Base-by-base conservation (phyloP, 2,888 invertebrate species). In the Muschampia plurimacula region DNA sequence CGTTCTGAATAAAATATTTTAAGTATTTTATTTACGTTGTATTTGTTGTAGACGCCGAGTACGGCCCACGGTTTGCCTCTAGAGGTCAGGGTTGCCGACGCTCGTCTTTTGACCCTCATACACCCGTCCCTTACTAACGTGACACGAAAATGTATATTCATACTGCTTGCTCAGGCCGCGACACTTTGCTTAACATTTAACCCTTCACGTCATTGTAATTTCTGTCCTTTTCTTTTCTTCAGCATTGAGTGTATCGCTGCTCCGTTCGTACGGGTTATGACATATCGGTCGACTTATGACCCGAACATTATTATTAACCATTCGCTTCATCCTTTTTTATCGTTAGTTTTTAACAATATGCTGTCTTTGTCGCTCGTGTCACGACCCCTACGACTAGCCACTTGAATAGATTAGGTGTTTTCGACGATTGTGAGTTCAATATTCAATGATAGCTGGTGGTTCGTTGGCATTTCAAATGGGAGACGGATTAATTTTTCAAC, bases 361-460 rank as follows among this genome's bases (percentile, higher is more conserved):
- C 76, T 81, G 82, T 92, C 91, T 85, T 86, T 85, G 81, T 93
- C 88, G 76, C 82, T 79, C 85, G 80, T 89, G 92, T 91, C 91
- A 79, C 89, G 93, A 93, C 93, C 93, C 90, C 81, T 87, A 83
- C 86, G 86, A 85, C 92, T 93, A 92, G 91, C 90, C 89, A 90
- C 89, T 90, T 91, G 92, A 94, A 93, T 94, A 93, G 93, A 94
- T 94, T 94, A 93, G 89, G 92, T 93, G 93, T 93, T 93, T 93
- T 94, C 89, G 90, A 87, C 83, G 85, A 86, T 85, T 84, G 78
- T 80, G 89, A 83, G 91, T 92, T 92, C 91, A 92, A 90, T 93
- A 94, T 91, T 92, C 89, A 93, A 90, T 91, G 93, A 93, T 94
- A 92, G 89, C 82, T 79, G 81, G 90, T 91, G 81, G 90, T 91